phyloP scores from a whole-genome alignment of 2,113 vertebrate genomes.

The Osmerus eperlanus region DNA sequence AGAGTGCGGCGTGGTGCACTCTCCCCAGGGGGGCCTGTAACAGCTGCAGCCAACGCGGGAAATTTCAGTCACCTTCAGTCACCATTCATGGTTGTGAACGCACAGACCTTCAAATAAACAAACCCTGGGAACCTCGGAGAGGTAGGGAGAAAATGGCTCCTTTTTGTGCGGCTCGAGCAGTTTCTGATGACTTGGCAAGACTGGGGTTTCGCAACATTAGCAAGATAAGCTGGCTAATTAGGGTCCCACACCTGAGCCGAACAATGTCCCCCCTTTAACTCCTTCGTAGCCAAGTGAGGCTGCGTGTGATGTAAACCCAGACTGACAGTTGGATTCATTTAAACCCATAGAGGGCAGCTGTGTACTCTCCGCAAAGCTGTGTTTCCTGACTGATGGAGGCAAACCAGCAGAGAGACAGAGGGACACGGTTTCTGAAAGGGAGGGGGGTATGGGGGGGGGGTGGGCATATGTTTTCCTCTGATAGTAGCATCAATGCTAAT shows the following conservation, averaged over 20 bases:
- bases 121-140: not conserved
- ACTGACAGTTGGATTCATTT: constrained; percentile 18
- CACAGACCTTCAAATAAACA: constrained; percentile 3
- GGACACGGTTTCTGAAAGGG: constrained; percentile 12
- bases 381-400: constrained; percentile 23
- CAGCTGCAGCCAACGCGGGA: not conserved
- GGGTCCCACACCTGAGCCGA: constrained; percentile 45
- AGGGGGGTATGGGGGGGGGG: not conserved
- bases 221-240: constrained; percentile 54
- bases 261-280: constrained; percentile 21
- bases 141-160: not conserved
- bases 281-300: constrained; percentile 10
- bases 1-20: not conserved
- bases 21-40: not conserved
- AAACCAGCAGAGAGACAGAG: constrained; percentile 7
- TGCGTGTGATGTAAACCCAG: not conserved
- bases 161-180: not conserved
- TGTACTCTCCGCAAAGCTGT: constrained; percentile 51
- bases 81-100: too few species aligned
- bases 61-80: not conserved
- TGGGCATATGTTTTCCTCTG: constrained; percentile 24
- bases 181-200: constrained; percentile 22
- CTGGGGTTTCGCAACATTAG: constrained; percentile 27
- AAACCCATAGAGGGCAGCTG: constrained; percentile 70
- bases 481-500: constrained; percentile 17